A percentile compares a stretch with the other conserved stretches of the same genome.
Conservation (phyloP, 2,113 vertebrate species). For the Donacobius atricapilla region DNA sequence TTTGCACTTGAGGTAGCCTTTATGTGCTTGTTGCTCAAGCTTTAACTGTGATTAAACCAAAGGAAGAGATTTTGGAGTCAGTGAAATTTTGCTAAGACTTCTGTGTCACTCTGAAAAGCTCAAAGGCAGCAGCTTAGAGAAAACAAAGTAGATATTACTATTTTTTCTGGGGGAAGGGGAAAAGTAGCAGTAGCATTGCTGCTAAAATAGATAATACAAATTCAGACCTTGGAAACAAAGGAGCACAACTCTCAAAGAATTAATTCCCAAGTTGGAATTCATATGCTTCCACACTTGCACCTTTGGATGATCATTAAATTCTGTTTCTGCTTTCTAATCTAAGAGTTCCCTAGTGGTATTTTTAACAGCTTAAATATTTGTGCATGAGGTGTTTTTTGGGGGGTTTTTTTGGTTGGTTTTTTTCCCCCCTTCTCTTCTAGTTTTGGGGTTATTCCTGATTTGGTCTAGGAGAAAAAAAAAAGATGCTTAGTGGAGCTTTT, state of each 20-base stretch:
- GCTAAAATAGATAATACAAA: not conserved
- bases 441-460: not conserved
- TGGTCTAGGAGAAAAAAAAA: not conserved
- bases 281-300: not conserved
- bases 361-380: not conserved
- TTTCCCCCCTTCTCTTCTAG: not conserved
- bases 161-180: not conserved
- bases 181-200: not conserved
- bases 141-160: not conserved
- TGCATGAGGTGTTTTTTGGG: not conserved
- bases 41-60: not conserved
- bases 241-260: not conserved
- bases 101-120: not conserved
- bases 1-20: not conserved
- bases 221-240: not conserved
- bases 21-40: not conserved
- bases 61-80: not conserved
- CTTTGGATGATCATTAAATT: not conserved
- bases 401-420: not conserved
- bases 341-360: not conserved
- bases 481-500: not conserved
- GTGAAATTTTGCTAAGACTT: not conserved
- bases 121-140: not conserved
- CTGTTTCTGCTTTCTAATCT: not conserved
- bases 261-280: not conserved